Percentiles rank a stretch among this genome's conserved stretches.
Conservation (phyloP, 2,113 vertebrate species). For the Taurulus bubalis region DNA sequence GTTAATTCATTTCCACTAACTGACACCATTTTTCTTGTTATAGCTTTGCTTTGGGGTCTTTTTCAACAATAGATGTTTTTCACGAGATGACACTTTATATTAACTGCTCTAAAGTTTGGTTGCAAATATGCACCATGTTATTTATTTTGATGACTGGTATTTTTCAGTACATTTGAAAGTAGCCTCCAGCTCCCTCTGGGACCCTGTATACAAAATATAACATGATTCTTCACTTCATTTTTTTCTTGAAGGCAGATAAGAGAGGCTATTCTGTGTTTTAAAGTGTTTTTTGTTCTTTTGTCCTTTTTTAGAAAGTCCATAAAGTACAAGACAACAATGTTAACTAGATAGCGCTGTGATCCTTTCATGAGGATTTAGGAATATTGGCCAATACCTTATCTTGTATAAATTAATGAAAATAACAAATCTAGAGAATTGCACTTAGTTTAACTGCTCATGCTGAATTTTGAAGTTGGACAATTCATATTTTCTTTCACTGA, state of each 20-base stretch:
- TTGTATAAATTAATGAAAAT: background rate
- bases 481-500: background rate
- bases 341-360: background rate
- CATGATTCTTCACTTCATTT: background rate
- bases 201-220: background rate
- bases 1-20: constrained; percentile 67
- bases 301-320: background rate
- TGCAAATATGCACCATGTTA: constrained; percentile 17
- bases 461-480: background rate
- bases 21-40: constrained; percentile 47
- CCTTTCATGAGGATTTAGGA: background rate
- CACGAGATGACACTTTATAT: constrained; percentile 30
- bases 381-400: background rate
- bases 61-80: constrained; percentile 20
- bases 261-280: background rate
- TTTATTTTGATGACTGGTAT: constrained; percentile 11
- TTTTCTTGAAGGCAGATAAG: background rate
- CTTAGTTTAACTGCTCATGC: background rate
- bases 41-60: constrained; percentile 19
- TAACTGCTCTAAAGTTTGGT: constrained; percentile 22
- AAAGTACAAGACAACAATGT: background rate
- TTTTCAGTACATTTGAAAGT: constrained; percentile 14
- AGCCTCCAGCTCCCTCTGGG: background rate
- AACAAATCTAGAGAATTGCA: background rate
- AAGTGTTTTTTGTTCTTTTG: too few relatives aligned